Percentiles rank a stretch among this genome's conserved stretches.
Evolutionary conservation across 2,888 invertebrate species (phyloP).

Genomic region (Corythucha ciliata): DNA sequence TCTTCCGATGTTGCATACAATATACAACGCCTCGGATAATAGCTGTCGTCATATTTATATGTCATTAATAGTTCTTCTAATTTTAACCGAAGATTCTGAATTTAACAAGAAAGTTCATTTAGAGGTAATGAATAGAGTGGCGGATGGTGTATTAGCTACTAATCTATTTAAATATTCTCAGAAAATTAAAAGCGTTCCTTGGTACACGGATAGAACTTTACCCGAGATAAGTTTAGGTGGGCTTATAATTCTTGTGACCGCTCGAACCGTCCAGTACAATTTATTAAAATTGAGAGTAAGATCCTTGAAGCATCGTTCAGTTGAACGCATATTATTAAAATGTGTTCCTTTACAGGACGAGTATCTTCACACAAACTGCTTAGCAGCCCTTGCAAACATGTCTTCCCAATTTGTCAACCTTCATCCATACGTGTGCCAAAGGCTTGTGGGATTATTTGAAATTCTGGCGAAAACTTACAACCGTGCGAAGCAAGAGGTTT

Average conservation of each 20-base stretch:
- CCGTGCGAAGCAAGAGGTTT: slow-evolving; percentile 45
- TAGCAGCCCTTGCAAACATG: slow-evolving; percentile 98
- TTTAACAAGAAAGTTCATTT: slow-evolving; percentile 91
- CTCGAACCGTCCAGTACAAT: slow-evolving; percentile 93
- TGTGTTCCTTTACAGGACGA: slow-evolving; percentile 56
- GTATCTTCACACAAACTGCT: slow-evolving; percentile 95
- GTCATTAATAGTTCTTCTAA: slow-evolving; percentile 91
- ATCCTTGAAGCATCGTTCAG: slow-evolving; percentile 13
- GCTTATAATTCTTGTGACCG: slow-evolving; percentile 85
- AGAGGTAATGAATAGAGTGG: slow-evolving; percentile 58
- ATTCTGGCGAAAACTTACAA: slow-evolving; percentile 79
- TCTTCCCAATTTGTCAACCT: slow-evolving; percentile 81
- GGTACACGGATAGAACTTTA: slow-evolving; percentile 89
- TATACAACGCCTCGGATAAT: slow-evolving; percentile 85
- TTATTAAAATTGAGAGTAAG: slow-evolving; percentile 82
- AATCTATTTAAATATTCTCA: slow-evolving; percentile 42
- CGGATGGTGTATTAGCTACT: neutral
- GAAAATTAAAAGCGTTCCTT: slow-evolving; percentile 77
- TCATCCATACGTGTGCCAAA: slow-evolving; percentile 92
- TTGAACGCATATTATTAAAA: neutral
- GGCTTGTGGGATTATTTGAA: slow-evolving; percentile 83
- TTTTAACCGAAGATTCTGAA: slow-evolving; percentile 90
- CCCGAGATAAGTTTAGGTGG: slow-evolving; percentile 92
- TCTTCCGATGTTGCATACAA: slow-evolving; percentile 81
- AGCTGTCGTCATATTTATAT: slow-evolving; percentile 98